These are phyloP conservation scores for Aphidius ervi DNA, from an alignment of 1,140 invertebrate genomes.

Conservation along the genomic window DNA sequence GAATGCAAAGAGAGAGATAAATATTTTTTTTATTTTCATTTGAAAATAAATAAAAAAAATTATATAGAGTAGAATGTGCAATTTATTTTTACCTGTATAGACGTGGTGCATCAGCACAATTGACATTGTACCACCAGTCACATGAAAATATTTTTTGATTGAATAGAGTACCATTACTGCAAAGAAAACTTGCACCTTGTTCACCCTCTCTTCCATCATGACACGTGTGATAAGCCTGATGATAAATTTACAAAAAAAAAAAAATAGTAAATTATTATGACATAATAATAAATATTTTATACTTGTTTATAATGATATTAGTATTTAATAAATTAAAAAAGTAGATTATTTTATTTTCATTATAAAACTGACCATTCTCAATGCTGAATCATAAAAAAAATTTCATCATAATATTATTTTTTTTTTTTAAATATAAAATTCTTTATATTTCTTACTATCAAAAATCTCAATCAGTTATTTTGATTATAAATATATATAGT, in stretches of 20 bases:
- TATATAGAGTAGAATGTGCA: not conserved
- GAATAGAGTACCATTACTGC: conserved; percentile 84
- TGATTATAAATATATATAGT: no score
- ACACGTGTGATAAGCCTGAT: conserved; percentile 77
- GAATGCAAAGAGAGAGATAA: not conserved
- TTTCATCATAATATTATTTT: no score
- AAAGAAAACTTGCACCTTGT: conserved; percentile 77
- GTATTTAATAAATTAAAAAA: no score
- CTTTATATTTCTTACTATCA: no score
- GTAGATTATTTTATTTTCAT: no score
- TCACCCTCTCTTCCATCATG: conserved; percentile 77
- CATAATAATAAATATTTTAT: no score
- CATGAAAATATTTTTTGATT: conserved; percentile 83
- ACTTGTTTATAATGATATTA: no score
- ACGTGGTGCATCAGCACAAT: conserved; percentile 65
- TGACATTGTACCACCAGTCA: conserved; percentile 92
- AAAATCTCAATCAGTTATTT: no score
- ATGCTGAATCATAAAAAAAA: no score
- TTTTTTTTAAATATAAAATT: no score
- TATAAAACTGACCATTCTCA: no score
- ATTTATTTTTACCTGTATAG: conserved; percentile 58
- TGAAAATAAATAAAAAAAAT: not conserved
- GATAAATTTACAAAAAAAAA: conserved; percentile 13
- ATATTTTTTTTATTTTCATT: not conserved
- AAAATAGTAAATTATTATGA: conserved; percentile 7